These are phyloP conservation scores for Pomacea canaliculata DNA, from an alignment of 2,888 invertebrate species.

Conservation along the genomic window DNA sequence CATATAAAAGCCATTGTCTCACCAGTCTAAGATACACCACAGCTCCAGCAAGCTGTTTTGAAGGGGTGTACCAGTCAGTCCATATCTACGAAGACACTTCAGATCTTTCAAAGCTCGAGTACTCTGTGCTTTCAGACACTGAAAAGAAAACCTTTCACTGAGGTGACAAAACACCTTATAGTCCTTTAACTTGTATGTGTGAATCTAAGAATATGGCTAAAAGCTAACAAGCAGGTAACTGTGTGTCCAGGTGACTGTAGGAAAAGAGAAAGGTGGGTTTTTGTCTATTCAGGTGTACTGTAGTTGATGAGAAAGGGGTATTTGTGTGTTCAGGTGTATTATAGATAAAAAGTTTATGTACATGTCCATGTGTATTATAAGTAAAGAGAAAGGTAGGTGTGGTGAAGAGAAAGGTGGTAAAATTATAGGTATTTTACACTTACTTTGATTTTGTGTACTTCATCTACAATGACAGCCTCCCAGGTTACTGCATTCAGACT, in stretches of 20 bases:
- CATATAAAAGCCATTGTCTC: constrained; percentile 16
- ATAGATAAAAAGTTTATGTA: too few relatives aligned
- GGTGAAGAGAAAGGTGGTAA: too few relatives aligned
- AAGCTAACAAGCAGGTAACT: too few relatives aligned
- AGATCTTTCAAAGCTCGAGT: constrained; percentile 57
- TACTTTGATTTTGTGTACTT: constrained; percentile 67
- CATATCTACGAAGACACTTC: constrained; percentile 54
- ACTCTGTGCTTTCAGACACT: constrained; percentile 60
- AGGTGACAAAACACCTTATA: background rate
- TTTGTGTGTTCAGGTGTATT: too few relatives aligned
- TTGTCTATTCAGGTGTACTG: too few relatives aligned
- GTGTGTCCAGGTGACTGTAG: too few relatives aligned
- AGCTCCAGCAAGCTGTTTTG: constrained; percentile 65
- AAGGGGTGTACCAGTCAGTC: constrained; percentile 65
- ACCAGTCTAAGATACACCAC: constrained; percentile 66
- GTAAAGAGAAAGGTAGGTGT: too few relatives aligned
- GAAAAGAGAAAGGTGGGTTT: too few relatives aligned
- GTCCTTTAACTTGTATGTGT: background rate
- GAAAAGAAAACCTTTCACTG: constrained; percentile 8
- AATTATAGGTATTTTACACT: background rate
- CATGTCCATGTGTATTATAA: too few relatives aligned
- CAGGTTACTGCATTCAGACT: constrained; percentile 55
- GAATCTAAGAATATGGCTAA: too few relatives aligned
- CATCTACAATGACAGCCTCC: constrained; percentile 66
- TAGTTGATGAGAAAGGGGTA: too few relatives aligned